Base-by-base conservation (phyloP, 2,888 invertebrate genomes). In the Panzeria rudis region DNA sequence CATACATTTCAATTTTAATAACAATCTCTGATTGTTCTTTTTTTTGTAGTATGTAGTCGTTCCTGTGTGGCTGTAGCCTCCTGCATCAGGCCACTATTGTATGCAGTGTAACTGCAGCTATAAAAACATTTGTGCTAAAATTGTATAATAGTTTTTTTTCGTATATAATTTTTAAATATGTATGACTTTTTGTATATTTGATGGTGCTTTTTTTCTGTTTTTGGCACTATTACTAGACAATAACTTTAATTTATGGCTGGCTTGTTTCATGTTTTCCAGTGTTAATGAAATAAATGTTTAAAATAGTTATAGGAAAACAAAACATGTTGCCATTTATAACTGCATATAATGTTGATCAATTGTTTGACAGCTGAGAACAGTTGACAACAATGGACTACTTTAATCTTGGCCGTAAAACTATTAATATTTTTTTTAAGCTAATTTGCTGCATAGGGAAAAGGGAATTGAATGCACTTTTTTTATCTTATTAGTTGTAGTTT, bases 91-190 rank as follows among this genome's bases (percentile, higher is more conserved):
- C 6, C n/a, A n/a, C n/a, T 15, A n/a, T 47, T 23, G 20, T 23
- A 50, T 32, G 66, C 38, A 50, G 8, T 23, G 20, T 15, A 17
- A 47, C 32, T 44, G 35, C 59, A 77, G 20, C 77, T 29, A 84
- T 84, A 77, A 76, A 84, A 72, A 77, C 61, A 84, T 72, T 84
- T 84, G 80, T 61, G 80, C 75, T 71, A 66, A 84, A 71, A 80
- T 72, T 78, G 41, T 59, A 59, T 75, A 73, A 75, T 44, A 4
- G n/a, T 59, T 32, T 62, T 79, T 64, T 44, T n/a, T 17, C 7
- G 20, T 8, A 20, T 71, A 17, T 3, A 17, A 20, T 59, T 59
- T 59, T 69, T 25, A 23, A 32, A 77, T 29, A 29, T 52, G n/a
- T 25, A 32, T 20, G 20, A 50, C 5, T 25, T 35, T 17, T 47